Conservation (phyloP, 2,888 invertebrate genomes). For the Sminthurinus aureus region DNA sequence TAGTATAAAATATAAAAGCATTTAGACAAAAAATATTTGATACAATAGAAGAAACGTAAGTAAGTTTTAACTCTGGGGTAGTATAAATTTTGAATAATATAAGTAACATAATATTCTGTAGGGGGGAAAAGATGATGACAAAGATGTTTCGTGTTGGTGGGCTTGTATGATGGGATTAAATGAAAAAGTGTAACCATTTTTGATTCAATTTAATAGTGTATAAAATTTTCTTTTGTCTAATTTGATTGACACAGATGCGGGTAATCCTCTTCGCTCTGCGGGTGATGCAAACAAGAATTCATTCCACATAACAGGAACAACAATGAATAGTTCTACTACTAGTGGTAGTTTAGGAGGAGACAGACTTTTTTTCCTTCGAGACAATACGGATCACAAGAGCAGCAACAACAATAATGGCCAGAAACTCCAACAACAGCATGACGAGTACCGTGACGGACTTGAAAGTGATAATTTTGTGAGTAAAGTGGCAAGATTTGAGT, state of each 20-base stretch:
- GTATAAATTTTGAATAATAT: no score
- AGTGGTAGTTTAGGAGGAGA: slow-evolving; percentile 28
- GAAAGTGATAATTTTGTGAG: slow-evolving; percentile 72
- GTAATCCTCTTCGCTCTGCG: slow-evolving; percentile 55
- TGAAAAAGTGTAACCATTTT: slow-evolving; percentile 39
- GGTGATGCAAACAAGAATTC: slow-evolving; percentile 59
- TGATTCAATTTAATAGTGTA: slow-evolving; percentile 33
- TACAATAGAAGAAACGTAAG: background rate
- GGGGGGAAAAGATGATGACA: slow-evolving; percentile 30
- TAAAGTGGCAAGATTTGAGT: slow-evolving; percentile 82
- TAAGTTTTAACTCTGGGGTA: background rate
- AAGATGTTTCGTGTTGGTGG: slow-evolving; percentile 52
- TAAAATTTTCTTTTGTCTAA: slow-evolving; percentile 33
- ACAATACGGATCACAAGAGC: slow-evolving; percentile 11
- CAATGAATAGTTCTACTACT: slow-evolving; percentile 18
- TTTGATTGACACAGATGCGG: slow-evolving; percentile 58
- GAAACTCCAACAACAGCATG: background rate
- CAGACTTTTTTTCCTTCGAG: slow-evolving; percentile 25
- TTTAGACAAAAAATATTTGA: background rate
- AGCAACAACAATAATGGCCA: slow-evolving; percentile 10
- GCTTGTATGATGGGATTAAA: slow-evolving; percentile 52
- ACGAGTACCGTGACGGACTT: slow-evolving; percentile 54
- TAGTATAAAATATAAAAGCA: no score
- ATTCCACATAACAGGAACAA: slow-evolving; percentile 47
- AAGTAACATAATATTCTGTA: slow-evolving; percentile 9